phyloP scores from a whole-genome alignment of 2,797 vertebrate species.

The Choloepus didactylus region DNA sequence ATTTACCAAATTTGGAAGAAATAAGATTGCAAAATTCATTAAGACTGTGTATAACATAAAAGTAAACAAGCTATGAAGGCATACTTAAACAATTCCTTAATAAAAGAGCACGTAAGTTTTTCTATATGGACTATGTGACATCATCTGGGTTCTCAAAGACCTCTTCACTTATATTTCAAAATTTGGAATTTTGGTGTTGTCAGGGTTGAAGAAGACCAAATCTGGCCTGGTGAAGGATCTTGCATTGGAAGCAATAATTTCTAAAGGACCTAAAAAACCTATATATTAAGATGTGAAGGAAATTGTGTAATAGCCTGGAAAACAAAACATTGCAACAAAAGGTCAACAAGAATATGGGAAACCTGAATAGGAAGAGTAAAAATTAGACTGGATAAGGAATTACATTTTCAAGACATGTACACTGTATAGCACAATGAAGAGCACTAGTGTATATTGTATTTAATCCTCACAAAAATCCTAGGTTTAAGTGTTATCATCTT shows the following conservation, averaged over 20 bases:
- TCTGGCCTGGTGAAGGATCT: not conserved
- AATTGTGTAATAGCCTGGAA: not conserved
- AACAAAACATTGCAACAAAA: not conserved
- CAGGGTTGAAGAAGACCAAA: not conserved
- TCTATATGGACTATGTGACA: too few relatives aligned
- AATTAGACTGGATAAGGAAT: constrained; percentile 7
- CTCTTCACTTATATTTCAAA: too few relatives aligned
- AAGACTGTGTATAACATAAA: not conserved
- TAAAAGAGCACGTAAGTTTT: too few relatives aligned
- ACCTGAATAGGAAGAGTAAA: not conserved
- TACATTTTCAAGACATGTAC: not conserved
- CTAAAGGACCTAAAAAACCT: not conserved
- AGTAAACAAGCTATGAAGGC: not conserved
- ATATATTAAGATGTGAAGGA: not conserved
- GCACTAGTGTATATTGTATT: not conserved
- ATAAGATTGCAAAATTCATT: not conserved
- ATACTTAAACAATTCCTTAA: too few relatives aligned
- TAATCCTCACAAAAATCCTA: not conserved
- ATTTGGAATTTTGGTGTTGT: too few relatives aligned
- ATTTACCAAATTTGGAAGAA: not conserved
- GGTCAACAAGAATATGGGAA: constrained; percentile 13
- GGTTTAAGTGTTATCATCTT: not conserved
- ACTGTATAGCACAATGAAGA: not conserved
- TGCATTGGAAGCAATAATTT: not conserved
- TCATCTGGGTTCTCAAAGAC: too few relatives aligned